Conservation (phyloP, 2,888 invertebrate species). For the Troglohyphantes excavatus region DNA sequence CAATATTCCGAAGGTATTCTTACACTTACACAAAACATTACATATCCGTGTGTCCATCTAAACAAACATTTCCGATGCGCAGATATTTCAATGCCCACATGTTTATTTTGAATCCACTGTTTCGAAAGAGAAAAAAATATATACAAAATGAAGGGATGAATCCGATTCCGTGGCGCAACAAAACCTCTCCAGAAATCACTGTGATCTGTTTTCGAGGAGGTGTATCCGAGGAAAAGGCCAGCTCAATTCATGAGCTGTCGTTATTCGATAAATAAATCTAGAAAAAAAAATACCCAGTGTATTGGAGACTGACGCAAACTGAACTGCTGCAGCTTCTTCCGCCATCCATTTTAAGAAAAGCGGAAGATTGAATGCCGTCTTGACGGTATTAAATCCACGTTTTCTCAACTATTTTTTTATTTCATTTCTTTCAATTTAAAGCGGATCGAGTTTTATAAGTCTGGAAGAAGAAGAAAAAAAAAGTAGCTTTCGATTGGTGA, state of each 20-base stretch:
- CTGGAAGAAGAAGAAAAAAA: neutral
- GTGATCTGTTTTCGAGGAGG: neutral
- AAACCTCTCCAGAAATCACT: neutral
- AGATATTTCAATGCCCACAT: too few species aligned
- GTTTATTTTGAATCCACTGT: too few species aligned
- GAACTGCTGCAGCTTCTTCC: neutral
- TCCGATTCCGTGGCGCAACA: neutral
- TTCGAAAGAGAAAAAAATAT: too few species aligned
- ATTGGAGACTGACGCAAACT: neutral
- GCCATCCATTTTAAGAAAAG: neutral
- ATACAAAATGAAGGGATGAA: neutral
- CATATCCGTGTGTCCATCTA: too few species aligned
- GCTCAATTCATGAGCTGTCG: slow-evolving; percentile 28
- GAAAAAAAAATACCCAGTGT: neutral
- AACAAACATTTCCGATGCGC: too few species aligned
- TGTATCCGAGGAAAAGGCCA: neutral
- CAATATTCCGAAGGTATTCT: too few species aligned
- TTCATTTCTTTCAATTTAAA: neutral
- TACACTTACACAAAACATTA: too few species aligned
- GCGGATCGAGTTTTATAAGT: slow-evolving; percentile 1
- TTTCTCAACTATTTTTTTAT: neutral
- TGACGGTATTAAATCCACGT: slow-evolving; percentile 6
- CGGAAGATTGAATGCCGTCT: slow-evolving; percentile 1
- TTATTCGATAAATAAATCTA: slow-evolving; percentile 4
- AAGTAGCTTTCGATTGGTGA: slow-evolving; percentile 5